These are phyloP conservation scores for Baccha elongata DNA, from an alignment of 2,888 invertebrate genomes.

Conservation along the genomic window DNA sequence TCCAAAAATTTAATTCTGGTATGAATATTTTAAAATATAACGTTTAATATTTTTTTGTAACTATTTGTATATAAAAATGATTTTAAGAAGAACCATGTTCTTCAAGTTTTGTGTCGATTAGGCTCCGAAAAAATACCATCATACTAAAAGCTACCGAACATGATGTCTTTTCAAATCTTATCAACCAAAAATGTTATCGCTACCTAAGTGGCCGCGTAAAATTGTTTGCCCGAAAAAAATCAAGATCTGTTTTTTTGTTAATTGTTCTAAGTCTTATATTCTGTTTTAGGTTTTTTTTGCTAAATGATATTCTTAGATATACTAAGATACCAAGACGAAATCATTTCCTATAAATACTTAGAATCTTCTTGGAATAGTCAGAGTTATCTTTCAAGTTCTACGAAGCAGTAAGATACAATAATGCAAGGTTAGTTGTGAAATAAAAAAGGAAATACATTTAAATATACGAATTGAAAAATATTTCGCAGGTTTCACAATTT, in stretches of 20 bases:
- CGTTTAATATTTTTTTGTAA: too few relatives aligned
- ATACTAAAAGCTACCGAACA: conserved; percentile 30
- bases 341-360: conserved; percentile 18
- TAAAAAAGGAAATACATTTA: neutral
- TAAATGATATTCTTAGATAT: conserved; percentile 1
- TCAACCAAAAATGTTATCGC: conserved; percentile 74
- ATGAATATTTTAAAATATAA: too few relatives aligned
- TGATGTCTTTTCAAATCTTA: conserved; percentile 75
- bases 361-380: neutral
- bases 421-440: conserved; percentile 49
- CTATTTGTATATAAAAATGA: too few relatives aligned
- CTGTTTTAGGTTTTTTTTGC: conserved; percentile 23
- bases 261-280: conserved; percentile 46
- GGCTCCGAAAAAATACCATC: neutral
- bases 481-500: conserved; percentile 23
- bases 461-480: neutral
- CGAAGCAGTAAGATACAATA: conserved; percentile 10
- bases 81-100: too few relatives aligned
- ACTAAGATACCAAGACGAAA: neutral
- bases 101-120: neutral
- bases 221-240: neutral
- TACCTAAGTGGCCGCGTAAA: conserved; percentile 35
- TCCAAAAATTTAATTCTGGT: too few relatives aligned
- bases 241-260: neutral
- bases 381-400: conserved; percentile 19